Evolutionary conservation across 2,113 vertebrate species (phyloP).

Genomic region (Xenopus borealis): DNA sequence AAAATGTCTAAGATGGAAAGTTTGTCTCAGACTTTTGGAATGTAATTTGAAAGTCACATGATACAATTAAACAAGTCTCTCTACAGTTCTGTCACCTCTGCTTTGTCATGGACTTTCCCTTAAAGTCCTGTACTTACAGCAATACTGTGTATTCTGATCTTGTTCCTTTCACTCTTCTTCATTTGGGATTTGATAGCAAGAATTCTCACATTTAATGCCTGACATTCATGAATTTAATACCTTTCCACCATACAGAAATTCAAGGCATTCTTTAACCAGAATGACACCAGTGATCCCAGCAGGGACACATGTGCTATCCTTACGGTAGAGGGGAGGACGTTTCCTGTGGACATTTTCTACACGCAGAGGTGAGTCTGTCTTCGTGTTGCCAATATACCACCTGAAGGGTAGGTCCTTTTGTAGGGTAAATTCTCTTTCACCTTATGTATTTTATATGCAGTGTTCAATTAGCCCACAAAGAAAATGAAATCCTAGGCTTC

Average conservation of each 20-base stretch:
- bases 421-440: not conserved
- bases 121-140: too few relatives aligned
- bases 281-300: constrained; percentile 81
- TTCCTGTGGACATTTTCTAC: constrained; percentile 96
- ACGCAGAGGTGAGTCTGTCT: constrained; percentile 80
- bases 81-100: too few relatives aligned
- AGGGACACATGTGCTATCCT: constrained; percentile 94
- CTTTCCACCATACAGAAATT: constrained; percentile 79
- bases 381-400: constrained; percentile 3
- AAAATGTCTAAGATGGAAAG: too few relatives aligned
- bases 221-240: too few relatives aligned
- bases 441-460: not conserved
- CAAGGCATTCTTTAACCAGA: constrained; percentile 93
- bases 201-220: not conserved
- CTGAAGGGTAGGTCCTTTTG: not conserved
- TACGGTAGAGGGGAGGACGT: constrained; percentile 89
- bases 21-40: too few relatives aligned
- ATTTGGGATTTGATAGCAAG: not conserved
- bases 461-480: too few relatives aligned
- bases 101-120: too few relatives aligned
- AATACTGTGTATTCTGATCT: too few relatives aligned
- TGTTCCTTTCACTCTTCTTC: too few relatives aligned
- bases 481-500: too few relatives aligned
- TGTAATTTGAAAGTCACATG: too few relatives aligned
- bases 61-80: too few relatives aligned